Percentiles rank a stretch among this genome's conserved stretches.
Evolutionary conservation across 2,888 invertebrate genomes (phyloP).

Genomic region (Clistopyga incitator): DNA sequence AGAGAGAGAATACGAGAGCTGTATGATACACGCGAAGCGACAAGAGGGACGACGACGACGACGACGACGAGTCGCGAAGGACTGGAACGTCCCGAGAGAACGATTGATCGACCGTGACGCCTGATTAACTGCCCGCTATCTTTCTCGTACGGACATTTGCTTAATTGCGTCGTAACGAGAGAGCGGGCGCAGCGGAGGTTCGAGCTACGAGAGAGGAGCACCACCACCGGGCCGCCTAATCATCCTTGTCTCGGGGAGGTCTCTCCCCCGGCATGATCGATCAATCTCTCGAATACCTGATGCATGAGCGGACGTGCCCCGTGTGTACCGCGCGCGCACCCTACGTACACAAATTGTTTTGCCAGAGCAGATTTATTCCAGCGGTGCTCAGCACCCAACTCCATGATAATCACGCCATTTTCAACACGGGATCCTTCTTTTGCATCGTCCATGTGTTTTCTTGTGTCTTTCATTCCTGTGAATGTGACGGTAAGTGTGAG

Average conservation of each 20-base stretch:
- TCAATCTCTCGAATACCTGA: constrained; percentile 66
- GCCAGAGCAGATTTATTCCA: constrained; percentile 60
- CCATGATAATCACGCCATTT: constrained; percentile 55
- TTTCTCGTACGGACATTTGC: constrained; percentile 75
- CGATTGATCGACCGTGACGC: constrained; percentile 77
- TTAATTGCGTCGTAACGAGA: constrained; percentile 76
- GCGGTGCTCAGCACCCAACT: constrained; percentile 47
- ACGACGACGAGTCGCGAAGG: constrained; percentile 37
- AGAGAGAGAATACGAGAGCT: background rate
- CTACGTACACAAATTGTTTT: constrained; percentile 65
- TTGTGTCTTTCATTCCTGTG: background rate
- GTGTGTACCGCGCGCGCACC: constrained; percentile 22
- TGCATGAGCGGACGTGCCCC: constrained; percentile 52
- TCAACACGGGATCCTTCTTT: background rate
- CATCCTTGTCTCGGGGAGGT: constrained; percentile 66
- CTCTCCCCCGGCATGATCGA: constrained; percentile 67
- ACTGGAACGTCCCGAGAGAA: constrained; percentile 68
- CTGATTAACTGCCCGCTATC: constrained; percentile 78
- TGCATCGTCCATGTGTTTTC: background rate
- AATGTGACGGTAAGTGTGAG: background rate
- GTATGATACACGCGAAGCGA: constrained; percentile 34
- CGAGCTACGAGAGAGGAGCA: constrained; percentile 17
- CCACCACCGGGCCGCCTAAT: constrained; percentile 53
- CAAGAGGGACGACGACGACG: constrained; percentile 32
- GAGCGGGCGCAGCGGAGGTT: constrained; percentile 45